Evolutionary conservation across 2,113 vertebrate genomes (phyloP).

Genomic region (Struthidea cinerea): DNA sequence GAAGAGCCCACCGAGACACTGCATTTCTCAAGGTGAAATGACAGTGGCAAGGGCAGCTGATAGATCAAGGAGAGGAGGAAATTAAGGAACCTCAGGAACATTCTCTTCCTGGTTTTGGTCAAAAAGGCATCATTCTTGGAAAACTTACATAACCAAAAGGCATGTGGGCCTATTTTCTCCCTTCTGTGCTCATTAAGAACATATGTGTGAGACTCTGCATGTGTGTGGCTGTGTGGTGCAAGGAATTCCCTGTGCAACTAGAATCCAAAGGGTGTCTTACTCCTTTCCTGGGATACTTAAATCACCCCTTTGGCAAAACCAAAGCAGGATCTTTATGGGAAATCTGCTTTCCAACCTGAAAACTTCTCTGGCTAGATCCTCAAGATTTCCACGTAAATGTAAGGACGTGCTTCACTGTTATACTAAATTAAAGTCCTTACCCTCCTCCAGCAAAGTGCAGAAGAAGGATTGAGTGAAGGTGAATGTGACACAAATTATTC

Average conservation of each 20-base stretch:
- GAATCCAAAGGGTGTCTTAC: not conserved
- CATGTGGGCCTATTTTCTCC: not conserved
- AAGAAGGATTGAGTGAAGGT: not conserved
- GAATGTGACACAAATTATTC: not conserved
- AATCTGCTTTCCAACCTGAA: not conserved
- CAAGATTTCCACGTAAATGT: not conserved
- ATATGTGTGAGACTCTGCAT: not conserved
- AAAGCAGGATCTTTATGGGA: not conserved
- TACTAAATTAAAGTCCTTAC: not conserved
- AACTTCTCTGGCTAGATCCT: not conserved
- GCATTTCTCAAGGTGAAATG: constrained; percentile 1
- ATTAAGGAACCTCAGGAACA: not conserved
- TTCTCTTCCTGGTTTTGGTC: not conserved
- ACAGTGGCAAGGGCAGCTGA: not conserved
- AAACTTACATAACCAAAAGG: not conserved
- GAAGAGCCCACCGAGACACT: not conserved
- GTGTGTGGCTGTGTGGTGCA: not conserved
- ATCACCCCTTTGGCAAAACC: not conserved
- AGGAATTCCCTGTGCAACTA: not conserved
- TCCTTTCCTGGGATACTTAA: not conserved
- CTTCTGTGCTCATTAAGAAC: not conserved
- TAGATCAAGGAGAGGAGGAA: not conserved
- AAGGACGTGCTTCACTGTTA: not conserved
- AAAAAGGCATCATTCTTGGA: not conserved
- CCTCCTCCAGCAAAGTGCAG: not conserved